These are phyloP conservation scores for Pachycephus smyrnensis DNA, from an alignment of 2,888 invertebrate genomes.

Conservation along the genomic window DNA sequence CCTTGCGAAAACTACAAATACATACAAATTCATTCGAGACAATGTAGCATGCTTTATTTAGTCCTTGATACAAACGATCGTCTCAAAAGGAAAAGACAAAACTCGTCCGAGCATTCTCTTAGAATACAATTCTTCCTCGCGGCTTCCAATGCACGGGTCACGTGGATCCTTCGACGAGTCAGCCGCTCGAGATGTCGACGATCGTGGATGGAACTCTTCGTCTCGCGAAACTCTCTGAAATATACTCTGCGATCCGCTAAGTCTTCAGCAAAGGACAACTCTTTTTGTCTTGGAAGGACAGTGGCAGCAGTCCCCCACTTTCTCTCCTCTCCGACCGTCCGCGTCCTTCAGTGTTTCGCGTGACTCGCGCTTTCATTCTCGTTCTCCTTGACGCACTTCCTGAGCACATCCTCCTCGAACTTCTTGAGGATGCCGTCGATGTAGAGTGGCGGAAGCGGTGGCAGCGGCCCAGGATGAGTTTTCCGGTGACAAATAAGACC, in stretches of 20 bases:
- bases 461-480: slow-evolving; percentile 18
- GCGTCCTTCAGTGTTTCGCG: too few species aligned
- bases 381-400: neutral
- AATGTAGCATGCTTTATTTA: neutral
- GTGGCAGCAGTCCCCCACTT: neutral
- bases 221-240: too few species aligned
- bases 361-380: too few species aligned
- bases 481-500: slow-evolving; percentile 21
- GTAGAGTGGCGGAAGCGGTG: slow-evolving; percentile 16
- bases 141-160: too few species aligned
- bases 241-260: neutral
- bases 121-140: neutral
- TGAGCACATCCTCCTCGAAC: slow-evolving; percentile 11
- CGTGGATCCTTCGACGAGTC: too few species aligned
- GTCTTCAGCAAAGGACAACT: neutral
- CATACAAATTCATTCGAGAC: neutral
- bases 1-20: neutral
- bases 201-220: too few species aligned
- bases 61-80: neutral
- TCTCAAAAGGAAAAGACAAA: neutral
- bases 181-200: neutral
- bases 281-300: neutral
- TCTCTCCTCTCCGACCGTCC: too few species aligned
- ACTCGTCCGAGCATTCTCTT: neutral
- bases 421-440: slow-evolving; percentile 19